Evolutionary conservation across 2,113 vertebrate species (phyloP), one percentile per base, ranked within the genome.

Genomic region (Grallaria varia): DNA sequence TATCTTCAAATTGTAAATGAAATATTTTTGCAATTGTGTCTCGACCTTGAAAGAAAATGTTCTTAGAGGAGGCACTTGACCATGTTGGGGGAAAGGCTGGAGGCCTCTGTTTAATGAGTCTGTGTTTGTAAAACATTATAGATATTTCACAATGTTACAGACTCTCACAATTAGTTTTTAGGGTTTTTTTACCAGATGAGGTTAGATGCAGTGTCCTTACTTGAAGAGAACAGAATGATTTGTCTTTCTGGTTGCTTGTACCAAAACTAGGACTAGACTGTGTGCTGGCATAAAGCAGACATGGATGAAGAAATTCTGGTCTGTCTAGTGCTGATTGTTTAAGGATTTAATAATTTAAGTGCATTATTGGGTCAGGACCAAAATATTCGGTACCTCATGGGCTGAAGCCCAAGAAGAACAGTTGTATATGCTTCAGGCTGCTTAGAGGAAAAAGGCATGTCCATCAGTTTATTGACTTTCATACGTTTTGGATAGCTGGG

Each of bases 261-360:
- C 47, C 42, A 86, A 64, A 75, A 60, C 33, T 71, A 47, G 60
- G 47, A 60, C 14, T 84, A 81, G 60, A 74, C 56, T 87, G 11
- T 88, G 67, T 81, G 35, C 68, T 95, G 89, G 73, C 76, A 44
- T 69, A 66, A 77, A 92, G 55, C 50, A 90, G 23, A 86, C 90
- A 44, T 71, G 22, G 44, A 78, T 93, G 64, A 95, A 95, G 80
- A 80, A 92, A 92, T 76, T 92, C 47, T 52, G 49, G 37, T 92
- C 64, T 87, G 79, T 74, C 77, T 80, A 87, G 47, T 84, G 31
- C 31, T 78, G 40, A 31, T 93, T 89, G 63, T 77, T 90, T 84
- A 81, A 95, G 35, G 73, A 90, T 81, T 92, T 90, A 93, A 68
- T 92, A 55, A 85, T 84, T 86, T 88, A 93, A 91, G 91, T 96